These are phyloP conservation scores for Nerophis ophidion DNA, from an alignment of 2,113 vertebrate species.

Conservation along the genomic window DNA sequence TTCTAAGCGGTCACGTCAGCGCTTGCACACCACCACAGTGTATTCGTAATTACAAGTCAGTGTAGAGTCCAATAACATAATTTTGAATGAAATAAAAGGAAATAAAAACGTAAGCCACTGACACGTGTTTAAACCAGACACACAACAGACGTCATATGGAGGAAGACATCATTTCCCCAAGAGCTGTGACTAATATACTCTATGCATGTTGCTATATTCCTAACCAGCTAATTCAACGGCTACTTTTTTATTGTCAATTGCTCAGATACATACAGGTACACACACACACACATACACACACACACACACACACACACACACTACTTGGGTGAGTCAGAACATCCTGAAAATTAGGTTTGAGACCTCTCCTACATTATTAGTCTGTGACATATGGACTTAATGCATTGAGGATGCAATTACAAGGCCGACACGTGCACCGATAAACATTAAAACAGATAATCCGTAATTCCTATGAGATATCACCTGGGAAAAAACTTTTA, in stretches of 20 bases:
- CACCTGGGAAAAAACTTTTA: too few relatives aligned
- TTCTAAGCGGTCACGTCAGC: too few relatives aligned
- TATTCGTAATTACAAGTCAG: not conserved
- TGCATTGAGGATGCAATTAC: conserved; percentile 34
- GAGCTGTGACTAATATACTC: not conserved
- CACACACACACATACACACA: conserved; percentile 8
- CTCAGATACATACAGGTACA: not conserved
- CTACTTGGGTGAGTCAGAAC: conserved; percentile 39
- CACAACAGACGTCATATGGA: not conserved
- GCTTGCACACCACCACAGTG: too few relatives aligned
- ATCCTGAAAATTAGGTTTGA: conserved; percentile 43
- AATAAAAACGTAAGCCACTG: not conserved
- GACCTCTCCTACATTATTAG: conserved; percentile 19
- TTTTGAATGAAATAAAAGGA: not conserved
- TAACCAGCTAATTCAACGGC: not conserved
- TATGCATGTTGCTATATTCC: not conserved
- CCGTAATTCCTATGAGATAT: not conserved
- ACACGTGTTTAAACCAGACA: not conserved
- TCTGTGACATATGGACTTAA: conserved; percentile 34
- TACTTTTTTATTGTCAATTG: not conserved
- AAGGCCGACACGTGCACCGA: not conserved
- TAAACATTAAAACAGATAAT: conserved; percentile 10
- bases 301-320: not conserved
- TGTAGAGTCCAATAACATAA: not conserved
- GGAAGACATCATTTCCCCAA: not conserved